Evolutionary conservation across 2,888 invertebrate genomes (phyloP).

Genomic region (Hedya salicella): DNA sequence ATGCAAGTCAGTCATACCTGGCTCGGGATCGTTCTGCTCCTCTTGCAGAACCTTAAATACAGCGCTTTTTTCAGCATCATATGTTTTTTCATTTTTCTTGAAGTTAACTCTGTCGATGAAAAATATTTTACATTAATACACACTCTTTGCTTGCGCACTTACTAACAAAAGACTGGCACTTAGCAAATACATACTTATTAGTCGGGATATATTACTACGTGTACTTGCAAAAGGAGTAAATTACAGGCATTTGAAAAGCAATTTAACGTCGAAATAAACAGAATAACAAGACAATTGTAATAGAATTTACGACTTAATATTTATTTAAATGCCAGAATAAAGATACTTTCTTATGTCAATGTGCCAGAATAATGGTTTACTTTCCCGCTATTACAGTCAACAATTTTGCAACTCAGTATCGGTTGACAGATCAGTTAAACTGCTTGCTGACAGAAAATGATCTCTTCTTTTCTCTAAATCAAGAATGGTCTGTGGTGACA

Average conservation of each 20-base stretch:
- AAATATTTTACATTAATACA: constrained; percentile 40
- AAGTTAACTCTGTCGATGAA: constrained; percentile 92
- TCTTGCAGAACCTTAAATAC: constrained; percentile 96
- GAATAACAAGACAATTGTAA: background rate
- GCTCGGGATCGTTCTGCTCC: constrained; percentile 92
- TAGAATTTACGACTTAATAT: background rate
- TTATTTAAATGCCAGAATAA: too few species aligned
- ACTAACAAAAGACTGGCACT: constrained; percentile 5
- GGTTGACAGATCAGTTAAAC: background rate
- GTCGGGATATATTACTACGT: constrained; percentile 26
- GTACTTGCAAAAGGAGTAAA: constrained; percentile 11
- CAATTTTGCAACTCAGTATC: too few species aligned
- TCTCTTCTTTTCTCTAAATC: too few species aligned
- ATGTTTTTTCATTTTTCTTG: constrained; percentile 97
- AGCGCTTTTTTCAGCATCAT: constrained; percentile 94
- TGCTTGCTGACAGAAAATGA: too few species aligned
- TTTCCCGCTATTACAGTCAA: too few species aligned
- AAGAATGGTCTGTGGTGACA: too few species aligned
- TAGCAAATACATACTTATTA: constrained; percentile 24
- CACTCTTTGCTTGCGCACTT: background rate
- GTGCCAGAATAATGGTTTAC: too few species aligned
- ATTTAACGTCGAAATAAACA: background rate
- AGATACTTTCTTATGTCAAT: too few species aligned
- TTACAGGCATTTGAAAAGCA: constrained; percentile 11
- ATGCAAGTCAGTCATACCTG: constrained; percentile 84